Evolutionary conservation across 2,113 vertebrate species (phyloP).

Genomic region (Eurypyga helias): DNA sequence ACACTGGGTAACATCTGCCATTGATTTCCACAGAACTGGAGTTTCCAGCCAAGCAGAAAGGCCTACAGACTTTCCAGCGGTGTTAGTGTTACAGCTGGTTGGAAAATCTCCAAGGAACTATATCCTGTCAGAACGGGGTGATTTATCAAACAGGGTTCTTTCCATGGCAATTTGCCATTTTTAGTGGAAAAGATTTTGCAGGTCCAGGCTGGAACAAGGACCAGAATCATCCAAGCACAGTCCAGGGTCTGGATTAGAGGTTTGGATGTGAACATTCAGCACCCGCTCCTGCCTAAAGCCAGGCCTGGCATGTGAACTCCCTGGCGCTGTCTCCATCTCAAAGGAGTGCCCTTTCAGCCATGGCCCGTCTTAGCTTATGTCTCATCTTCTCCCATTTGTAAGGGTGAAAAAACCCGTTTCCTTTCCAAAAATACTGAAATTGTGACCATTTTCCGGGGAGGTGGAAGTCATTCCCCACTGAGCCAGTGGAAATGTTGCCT

Average conservation of each 20-base stretch:
- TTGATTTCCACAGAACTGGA: conserved; percentile 13
- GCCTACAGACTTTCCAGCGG: not conserved
- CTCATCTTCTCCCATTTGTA: not conserved
- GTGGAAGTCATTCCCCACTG: not conserved
- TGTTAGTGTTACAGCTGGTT: not conserved
- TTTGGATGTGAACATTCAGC: not conserved
- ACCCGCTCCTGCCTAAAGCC: not conserved
- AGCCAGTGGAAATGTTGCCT: not conserved
- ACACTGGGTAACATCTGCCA: conserved; percentile 10
- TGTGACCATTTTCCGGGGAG: not conserved
- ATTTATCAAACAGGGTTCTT: not conserved
- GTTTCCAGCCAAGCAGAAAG: conserved; percentile 31
- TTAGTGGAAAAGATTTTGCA: not conserved
- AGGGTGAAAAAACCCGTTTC: not conserved
- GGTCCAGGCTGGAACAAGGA: not conserved
- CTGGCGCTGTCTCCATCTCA: not conserved
- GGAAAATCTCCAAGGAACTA: conserved; percentile 3
- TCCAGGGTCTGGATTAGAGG: not conserved
- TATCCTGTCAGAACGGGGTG: not conserved
- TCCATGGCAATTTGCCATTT: not conserved
- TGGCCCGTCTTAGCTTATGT: not conserved
- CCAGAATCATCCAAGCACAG: not conserved
- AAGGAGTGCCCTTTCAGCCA: not conserved
- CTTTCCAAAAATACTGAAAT: not conserved
- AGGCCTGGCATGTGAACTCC: not conserved